These are phyloP conservation scores for Cosmia trapezina DNA, from an alignment of 2,888 invertebrate genomes.

Conservation along the genomic window DNA sequence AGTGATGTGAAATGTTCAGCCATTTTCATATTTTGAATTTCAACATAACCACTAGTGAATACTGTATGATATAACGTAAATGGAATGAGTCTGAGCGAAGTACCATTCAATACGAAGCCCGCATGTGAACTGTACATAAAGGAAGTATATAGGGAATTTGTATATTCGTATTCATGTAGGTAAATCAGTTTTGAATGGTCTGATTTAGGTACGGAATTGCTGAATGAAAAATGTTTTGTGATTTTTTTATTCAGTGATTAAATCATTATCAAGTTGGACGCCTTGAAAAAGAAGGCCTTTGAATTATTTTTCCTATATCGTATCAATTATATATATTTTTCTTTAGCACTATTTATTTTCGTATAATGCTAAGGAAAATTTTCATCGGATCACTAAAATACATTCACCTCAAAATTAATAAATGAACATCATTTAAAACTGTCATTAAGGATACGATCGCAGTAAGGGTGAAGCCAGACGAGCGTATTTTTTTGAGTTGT, in stretches of 20 bases:
- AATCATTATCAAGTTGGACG: not conserved
- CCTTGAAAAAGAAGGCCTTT: not conserved
- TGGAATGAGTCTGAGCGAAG: slow-evolving; percentile 44
- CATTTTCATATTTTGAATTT: slow-evolving; percentile 49
- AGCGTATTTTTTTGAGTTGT: no score
- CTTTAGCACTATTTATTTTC: not conserved
- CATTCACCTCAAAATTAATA: no score
- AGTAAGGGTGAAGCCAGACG: no score
- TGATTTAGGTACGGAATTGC: slow-evolving; percentile 2
- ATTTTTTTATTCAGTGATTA: not conserved
- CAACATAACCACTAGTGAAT: slow-evolving; percentile 13
- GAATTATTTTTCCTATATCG: not conserved
- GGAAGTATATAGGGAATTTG: not conserved
- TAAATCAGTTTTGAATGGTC: slow-evolving; percentile 9
- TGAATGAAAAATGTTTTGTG: slow-evolving; percentile 7
- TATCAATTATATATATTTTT: not conserved
- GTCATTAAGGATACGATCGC: not conserved
- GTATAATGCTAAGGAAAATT: not conserved
- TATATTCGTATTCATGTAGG: not conserved
- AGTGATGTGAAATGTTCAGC: slow-evolving; percentile 24
- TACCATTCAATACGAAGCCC: slow-evolving; percentile 34
- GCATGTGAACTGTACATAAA: slow-evolving; percentile 13
- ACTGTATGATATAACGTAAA: slow-evolving; percentile 32
- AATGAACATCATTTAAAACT: no score
- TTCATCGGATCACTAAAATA: no score